Evolutionary conservation across 2,113 vertebrate species (phyloP).

Genomic region (Siniperca knerii): DNA sequence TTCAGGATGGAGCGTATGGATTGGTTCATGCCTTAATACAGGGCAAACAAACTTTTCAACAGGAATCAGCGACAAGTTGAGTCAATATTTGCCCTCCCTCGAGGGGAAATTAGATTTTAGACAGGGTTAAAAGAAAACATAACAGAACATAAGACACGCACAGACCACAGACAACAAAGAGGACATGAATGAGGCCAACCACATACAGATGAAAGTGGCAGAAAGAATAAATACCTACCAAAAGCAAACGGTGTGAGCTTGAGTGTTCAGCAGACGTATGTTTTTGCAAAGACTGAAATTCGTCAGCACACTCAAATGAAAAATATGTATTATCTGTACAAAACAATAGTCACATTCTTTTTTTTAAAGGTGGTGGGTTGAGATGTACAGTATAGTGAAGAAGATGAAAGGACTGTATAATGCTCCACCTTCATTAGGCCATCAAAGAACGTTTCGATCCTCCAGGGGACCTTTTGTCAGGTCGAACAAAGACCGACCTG

Average conservation of each 20-base stretch:
- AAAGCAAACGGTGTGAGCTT: background rate
- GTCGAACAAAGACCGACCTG: constrained; percentile 32
- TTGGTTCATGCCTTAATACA: background rate
- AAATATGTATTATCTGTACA: background rate
- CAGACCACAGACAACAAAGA: background rate
- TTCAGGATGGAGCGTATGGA: background rate
- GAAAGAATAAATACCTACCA: background rate
- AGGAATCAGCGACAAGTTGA: constrained; percentile 32
- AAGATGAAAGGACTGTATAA: constrained; percentile 48
- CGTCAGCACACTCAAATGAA: background rate
- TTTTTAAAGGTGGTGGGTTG: background rate
- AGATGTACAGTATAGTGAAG: background rate
- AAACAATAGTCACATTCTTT: background rate
- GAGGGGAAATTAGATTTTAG: constrained; percentile 45
- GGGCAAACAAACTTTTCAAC: constrained; percentile 59
- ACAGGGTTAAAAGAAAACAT: background rate
- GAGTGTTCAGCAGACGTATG: background rate
- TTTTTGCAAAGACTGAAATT: background rate
- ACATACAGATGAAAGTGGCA: background rate
- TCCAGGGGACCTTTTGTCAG: constrained; percentile 43
- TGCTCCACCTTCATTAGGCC: constrained; percentile 17
- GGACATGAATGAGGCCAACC: background rate
- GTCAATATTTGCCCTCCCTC: constrained; percentile 57
- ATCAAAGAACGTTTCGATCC: constrained; percentile 53
- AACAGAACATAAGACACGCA: background rate